These are phyloP conservation scores for Cotesia congregata DNA, from an alignment of 2,888 invertebrate genomes.

Conservation along the genomic window DNA sequence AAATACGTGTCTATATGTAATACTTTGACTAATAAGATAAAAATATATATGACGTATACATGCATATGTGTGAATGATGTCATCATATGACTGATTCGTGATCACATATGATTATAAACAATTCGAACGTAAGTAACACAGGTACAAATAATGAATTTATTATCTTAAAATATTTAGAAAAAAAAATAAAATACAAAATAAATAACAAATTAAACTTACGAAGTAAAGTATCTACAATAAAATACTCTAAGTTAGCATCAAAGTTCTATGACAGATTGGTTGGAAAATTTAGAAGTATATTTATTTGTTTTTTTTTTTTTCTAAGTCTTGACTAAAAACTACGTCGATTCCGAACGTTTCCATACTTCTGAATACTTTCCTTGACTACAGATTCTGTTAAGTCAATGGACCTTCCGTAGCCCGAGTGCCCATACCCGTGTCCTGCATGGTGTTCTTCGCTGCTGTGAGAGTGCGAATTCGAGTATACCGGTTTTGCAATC, in stretches of 20 bases:
- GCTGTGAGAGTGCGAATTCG: slow-evolving; percentile 78
- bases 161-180: no score
- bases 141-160: no score
- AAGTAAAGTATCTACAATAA: not conserved
- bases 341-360: slow-evolving; percentile 65
- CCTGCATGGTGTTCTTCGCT: slow-evolving; percentile 78
- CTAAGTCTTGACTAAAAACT: slow-evolving; percentile 49
- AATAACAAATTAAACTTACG: not conserved
- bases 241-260: not conserved
- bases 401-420: slow-evolving; percentile 74
- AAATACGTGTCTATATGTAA: no score
- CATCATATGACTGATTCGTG: no score
- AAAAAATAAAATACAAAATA: not conserved
- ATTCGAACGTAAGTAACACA: no score
- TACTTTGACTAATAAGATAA: no score
- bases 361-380: slow-evolving; percentile 66
- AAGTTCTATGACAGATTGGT: not conserved
- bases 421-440: slow-evolving; percentile 71
- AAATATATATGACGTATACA: no score
- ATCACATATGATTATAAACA: no score
- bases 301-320: no score
- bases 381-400: slow-evolving; percentile 60
- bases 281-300: not conserved
- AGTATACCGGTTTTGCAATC: slow-evolving; percentile 85
- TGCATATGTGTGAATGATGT: no score